These are phyloP conservation scores for Hyles vespertilio DNA, from an alignment of 1,140 invertebrate genomes.

Conservation along the genomic window DNA sequence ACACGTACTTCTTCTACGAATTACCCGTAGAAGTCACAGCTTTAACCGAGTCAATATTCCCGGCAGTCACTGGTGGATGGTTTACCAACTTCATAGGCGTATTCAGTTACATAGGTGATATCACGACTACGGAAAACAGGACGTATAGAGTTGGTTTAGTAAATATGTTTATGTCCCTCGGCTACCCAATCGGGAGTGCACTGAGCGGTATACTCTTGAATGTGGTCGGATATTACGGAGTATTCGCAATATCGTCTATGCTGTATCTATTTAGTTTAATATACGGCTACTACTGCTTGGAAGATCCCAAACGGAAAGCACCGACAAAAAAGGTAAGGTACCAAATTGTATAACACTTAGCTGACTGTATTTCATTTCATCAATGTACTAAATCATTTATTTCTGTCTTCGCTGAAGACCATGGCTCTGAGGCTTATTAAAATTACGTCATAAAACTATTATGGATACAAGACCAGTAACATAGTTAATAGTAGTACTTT, in stretches of 20 bases:
- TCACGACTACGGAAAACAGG: constrained; percentile 86
- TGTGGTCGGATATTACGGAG: constrained; percentile 86
- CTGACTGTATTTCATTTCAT: not conserved
- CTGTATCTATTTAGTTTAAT: constrained; percentile 83
- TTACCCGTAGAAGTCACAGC: constrained; percentile 86
- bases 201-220: constrained; percentile 82
- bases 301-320: constrained; percentile 74
- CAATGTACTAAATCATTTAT: constrained; percentile 17
- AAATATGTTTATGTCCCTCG: constrained; percentile 87
- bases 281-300: constrained; percentile 80
- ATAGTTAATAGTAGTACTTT: too few relatives aligned
- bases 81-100: constrained; percentile 91
- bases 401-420: not conserved
- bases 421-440: too few relatives aligned
- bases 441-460: too few relatives aligned
- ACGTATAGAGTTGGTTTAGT: constrained; percentile 90
- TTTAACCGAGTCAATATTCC: constrained; percentile 84
- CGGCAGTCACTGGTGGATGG: constrained; percentile 88
- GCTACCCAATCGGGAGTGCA: constrained; percentile 86
- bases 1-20: constrained; percentile 85
- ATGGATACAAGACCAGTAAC: too few relatives aligned
- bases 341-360: too few relatives aligned
- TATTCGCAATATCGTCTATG: constrained; percentile 84
- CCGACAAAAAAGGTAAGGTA: constrained; percentile 33
- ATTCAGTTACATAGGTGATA: constrained; percentile 93